A percentile compares a stretch with the other conserved stretches of the same genome.
Evolutionary conservation across 2,888 invertebrate species (phyloP).

Genomic region (Fragum whitleyi): DNA sequence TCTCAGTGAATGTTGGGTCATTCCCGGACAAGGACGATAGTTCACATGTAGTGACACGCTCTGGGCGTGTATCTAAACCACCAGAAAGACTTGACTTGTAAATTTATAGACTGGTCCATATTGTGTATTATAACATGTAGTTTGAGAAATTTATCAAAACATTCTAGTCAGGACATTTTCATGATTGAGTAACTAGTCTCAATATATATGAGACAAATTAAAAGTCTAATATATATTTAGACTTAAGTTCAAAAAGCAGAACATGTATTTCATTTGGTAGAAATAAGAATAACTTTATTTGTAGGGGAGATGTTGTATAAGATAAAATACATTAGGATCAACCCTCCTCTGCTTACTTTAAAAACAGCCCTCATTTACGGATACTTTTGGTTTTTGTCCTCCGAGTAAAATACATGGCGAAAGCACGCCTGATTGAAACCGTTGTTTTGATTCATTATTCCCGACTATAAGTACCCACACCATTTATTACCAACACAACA

Average conservation of each 20-base stretch:
- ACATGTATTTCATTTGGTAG: neutral
- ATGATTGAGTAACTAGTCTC: neutral
- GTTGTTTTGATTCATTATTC: too few species aligned
- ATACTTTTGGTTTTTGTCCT: neutral
- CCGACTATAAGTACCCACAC: too few species aligned
- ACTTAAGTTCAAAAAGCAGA: too few species aligned
- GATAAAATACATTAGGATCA: neutral
- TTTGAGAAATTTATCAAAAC: neutral
- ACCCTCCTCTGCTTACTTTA: neutral
- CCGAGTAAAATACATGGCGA: neutral
- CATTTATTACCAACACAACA: too few species aligned
- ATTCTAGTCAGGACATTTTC: neutral
- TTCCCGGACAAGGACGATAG: neutral
- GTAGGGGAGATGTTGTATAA: neutral
- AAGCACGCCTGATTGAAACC: neutral
- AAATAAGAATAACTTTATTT: neutral
- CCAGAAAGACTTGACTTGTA: neutral
- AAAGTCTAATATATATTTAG: neutral
- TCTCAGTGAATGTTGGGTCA: neutral
- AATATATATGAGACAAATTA: neutral
- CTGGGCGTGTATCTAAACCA: constrained; percentile 13
- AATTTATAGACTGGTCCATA: neutral
- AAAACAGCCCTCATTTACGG: neutral
- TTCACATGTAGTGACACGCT: constrained; percentile 3
- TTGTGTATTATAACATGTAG: neutral